Percentiles rank a stretch among this genome's conserved stretches.
These are phyloP conservation scores for Heliothis virescens DNA, from an alignment of 1,140 invertebrate species.

Conservation along the genomic window DNA sequence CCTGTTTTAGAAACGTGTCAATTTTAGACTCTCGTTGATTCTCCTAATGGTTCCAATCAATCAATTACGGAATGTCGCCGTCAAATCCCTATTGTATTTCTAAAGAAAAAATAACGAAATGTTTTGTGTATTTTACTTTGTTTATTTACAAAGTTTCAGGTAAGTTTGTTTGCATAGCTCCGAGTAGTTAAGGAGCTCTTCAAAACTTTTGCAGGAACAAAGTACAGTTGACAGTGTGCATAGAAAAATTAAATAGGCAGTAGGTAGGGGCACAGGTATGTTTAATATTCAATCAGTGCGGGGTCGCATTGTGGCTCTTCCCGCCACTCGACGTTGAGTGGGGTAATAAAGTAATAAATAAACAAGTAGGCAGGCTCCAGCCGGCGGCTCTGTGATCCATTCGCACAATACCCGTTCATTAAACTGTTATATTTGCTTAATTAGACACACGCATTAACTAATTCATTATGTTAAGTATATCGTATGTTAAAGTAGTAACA, in stretches of 20 bases:
- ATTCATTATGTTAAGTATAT: slow-evolving; percentile 1
- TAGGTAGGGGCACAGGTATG: slow-evolving; percentile 51
- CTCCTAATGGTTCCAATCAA: slow-evolving; percentile 25
- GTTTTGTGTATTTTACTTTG: slow-evolving; percentile 22
- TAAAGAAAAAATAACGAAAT: slow-evolving; percentile 25
- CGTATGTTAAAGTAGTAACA: neutral
- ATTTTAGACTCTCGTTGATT: slow-evolving; percentile 28
- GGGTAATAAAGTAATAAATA: slow-evolving; percentile 73
- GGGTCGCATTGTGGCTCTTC: slow-evolving; percentile 65
- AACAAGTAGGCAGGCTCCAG: slow-evolving; percentile 61
- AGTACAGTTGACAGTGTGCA: slow-evolving; percentile 19
- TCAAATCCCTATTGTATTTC: slow-evolving; percentile 6
- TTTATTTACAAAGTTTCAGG: slow-evolving; percentile 35
- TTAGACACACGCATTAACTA: slow-evolving; percentile 6
- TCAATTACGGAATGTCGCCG: slow-evolving; percentile 9
- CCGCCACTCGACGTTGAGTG: slow-evolving; percentile 65
- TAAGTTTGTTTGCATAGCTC: slow-evolving; percentile 19
- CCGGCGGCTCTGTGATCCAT: slow-evolving; percentile 46
- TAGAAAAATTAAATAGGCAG: slow-evolving; percentile 29
- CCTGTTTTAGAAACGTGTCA: slow-evolving; percentile 28
- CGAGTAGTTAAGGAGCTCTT: slow-evolving; percentile 16
- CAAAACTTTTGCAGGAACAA: slow-evolving; percentile 24
- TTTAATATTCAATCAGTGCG: slow-evolving; percentile 71
- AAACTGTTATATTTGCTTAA: slow-evolving; percentile 36
- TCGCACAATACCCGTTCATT: slow-evolving; percentile 47